These are phyloP conservation scores for Iguana delicatissima DNA, from an alignment of 2,797 vertebrate genomes.

Conservation along the genomic window DNA sequence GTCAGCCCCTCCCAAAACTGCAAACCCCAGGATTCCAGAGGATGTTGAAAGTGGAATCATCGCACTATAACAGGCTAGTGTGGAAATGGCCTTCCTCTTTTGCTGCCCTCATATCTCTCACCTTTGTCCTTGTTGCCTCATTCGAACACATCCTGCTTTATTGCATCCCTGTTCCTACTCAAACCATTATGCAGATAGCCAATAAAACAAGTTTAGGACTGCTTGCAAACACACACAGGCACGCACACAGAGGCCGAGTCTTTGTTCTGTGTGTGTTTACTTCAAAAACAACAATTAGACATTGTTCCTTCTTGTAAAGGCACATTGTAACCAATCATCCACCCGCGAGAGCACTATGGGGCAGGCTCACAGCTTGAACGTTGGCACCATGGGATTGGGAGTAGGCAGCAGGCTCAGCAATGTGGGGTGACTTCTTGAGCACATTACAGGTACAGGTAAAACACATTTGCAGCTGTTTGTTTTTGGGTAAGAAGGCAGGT, in stretches of 20 bases:
- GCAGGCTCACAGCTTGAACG: neutral
- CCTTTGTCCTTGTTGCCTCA: constrained; percentile 40
- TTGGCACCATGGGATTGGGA: neutral
- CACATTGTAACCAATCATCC: constrained; percentile 6
- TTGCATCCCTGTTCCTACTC: constrained; percentile 29
- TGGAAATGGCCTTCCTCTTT: too few species aligned
- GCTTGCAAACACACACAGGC: constrained; percentile 12
- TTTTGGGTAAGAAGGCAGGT: neutral
- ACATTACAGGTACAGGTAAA: neutral
- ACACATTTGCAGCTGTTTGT: neutral
- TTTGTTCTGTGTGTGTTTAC: constrained; percentile 59
- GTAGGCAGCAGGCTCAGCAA: too few species aligned
- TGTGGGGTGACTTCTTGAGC: neutral
- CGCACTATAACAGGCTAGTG: too few species aligned
- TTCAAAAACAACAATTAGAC: constrained; percentile 56
- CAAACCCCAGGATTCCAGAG: too few species aligned
- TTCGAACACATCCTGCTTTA: neutral
- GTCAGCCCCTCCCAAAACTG: too few species aligned
- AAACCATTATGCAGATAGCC: constrained; percentile 41
- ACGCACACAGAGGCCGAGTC: constrained; percentile 25
- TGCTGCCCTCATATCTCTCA: constrained; percentile 21
- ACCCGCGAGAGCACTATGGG: neutral
- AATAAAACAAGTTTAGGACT: constrained; percentile 14
- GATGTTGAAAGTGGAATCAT: too few species aligned
- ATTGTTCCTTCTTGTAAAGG: constrained; percentile 54